phyloP scores from a whole-genome alignment of 1,140 invertebrate genomes.

The Drosophila burlai region DNA sequence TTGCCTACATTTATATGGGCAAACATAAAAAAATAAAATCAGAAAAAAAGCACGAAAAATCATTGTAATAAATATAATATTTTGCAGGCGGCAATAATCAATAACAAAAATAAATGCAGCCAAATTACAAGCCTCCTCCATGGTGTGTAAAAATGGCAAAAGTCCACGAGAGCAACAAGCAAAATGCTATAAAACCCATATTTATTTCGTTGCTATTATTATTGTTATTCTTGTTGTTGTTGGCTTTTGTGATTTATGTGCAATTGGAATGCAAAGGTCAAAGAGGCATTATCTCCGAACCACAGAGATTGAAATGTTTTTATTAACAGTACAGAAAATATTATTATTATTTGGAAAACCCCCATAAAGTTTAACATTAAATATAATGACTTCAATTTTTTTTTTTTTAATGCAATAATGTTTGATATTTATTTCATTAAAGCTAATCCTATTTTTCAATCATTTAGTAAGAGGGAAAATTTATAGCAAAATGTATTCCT shows the following conservation, averaged over 20 bases:
- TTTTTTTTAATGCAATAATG: background rate
- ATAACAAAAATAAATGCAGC: conserved; percentile 32
- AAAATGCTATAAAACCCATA: conserved; percentile 28
- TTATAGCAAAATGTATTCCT: background rate
- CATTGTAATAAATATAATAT: conserved; percentile 29
- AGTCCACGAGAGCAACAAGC: conserved; percentile 22
- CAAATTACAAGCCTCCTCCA: conserved; percentile 31
- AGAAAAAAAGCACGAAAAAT: background rate
- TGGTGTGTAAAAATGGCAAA: conserved; percentile 33
- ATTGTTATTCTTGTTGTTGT: background rate
- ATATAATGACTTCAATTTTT: background rate
- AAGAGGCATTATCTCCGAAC: conserved; percentile 10
- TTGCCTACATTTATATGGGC: conserved; percentile 35
- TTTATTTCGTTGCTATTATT: conserved; percentile 20
- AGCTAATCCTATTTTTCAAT: conserved; percentile 9
- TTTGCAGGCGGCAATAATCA: conserved; percentile 33
- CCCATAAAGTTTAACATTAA: background rate
- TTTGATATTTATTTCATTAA: background rate
- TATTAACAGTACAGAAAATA: background rate
- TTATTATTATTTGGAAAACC: background rate
- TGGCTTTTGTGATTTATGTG: conserved; percentile 41
- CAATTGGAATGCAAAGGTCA: conserved; percentile 57
- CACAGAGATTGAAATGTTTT: background rate
- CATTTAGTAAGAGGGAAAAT: background rate
- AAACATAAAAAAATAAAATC: conserved; percentile 8